These are phyloP conservation scores for Orientallactaga sibirica DNA, from an alignment of 2,797 vertebrate genomes.

Conservation along the genomic window DNA sequence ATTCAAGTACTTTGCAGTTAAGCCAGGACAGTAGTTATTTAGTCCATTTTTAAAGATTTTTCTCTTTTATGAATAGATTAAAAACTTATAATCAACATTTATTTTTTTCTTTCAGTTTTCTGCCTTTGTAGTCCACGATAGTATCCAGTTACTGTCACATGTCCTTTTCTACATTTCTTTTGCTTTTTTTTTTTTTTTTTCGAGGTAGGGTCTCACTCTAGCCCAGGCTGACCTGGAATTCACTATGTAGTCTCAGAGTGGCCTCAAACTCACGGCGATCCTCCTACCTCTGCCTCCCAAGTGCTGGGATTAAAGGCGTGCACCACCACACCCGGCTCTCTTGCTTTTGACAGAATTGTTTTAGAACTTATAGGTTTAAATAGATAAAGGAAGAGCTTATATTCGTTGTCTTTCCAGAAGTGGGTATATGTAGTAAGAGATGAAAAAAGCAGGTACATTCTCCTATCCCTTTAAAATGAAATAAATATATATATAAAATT, in stretches of 20 bases:
- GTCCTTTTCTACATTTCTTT: constrained; percentile 57
- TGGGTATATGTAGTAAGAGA: constrained; percentile 6
- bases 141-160: constrained; percentile 47
- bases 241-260: too few relatives aligned
- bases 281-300: too few relatives aligned
- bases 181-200: constrained; percentile 1
- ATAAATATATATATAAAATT: background rate
- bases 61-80: constrained; percentile 64
- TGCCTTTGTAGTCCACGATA: constrained; percentile 67
- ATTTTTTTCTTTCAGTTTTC: background rate
- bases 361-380: constrained; percentile 65
- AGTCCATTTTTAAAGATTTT: constrained; percentile 61
- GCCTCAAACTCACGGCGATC: too few relatives aligned
- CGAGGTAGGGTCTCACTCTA: too few relatives aligned
- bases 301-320: too few relatives aligned
- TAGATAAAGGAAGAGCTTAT: constrained; percentile 60
- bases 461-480: constrained; percentile 38
- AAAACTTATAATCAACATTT: constrained; percentile 67
- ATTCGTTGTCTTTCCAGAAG: constrained; percentile 61
- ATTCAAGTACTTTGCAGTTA: constrained; percentile 60
- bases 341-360: constrained; percentile 55
- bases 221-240: too few relatives aligned
- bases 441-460: background rate
- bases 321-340: background rate
- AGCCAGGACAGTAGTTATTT: constrained; percentile 31